phyloP scores from a whole-genome alignment of 2,888 invertebrate species.

The Lasioglossum figueresi region DNA sequence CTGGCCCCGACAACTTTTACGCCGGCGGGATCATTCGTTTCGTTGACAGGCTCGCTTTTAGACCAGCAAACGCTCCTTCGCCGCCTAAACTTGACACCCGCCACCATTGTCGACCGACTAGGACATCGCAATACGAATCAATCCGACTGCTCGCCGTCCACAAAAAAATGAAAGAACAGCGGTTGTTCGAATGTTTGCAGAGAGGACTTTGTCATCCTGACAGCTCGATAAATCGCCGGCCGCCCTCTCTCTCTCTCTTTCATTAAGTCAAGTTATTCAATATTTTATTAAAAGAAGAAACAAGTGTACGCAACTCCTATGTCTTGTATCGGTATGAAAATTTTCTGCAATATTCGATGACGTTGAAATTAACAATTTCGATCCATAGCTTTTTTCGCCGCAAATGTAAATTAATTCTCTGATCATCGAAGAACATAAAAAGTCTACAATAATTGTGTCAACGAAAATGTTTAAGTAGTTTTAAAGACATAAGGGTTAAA shows the following conservation, averaged over 20 bases:
- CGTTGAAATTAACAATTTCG: too few species aligned
- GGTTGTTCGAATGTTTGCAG: not conserved
- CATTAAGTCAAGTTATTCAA: too few species aligned
- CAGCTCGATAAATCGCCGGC: not conserved
- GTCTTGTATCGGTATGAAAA: too few species aligned
- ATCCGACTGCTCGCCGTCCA: not conserved
- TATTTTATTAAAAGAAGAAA: too few species aligned
- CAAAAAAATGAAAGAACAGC: not conserved
- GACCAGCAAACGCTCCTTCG: not conserved
- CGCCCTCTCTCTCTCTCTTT: not conserved
- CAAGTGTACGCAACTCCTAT: too few species aligned
- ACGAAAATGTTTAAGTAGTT: too few species aligned
- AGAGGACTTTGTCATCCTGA: not conserved
- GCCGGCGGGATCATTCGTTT: slow-evolving; percentile 56
- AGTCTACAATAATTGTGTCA: too few species aligned
- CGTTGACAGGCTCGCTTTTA: slow-evolving; percentile 61
- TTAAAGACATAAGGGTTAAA: not conserved
- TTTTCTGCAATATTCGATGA: too few species aligned
- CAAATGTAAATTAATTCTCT: too few species aligned
- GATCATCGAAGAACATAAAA: too few species aligned
- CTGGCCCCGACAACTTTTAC: slow-evolving; percentile 35
- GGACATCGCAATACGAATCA: slow-evolving; percentile 35
- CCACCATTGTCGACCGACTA: slow-evolving; percentile 7
- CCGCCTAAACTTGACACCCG: not conserved
- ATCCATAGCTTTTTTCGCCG: too few species aligned